Evolutionary conservation across 2,797 vertebrate species (phyloP).

Genomic region (Nannoperca obscura): DNA sequence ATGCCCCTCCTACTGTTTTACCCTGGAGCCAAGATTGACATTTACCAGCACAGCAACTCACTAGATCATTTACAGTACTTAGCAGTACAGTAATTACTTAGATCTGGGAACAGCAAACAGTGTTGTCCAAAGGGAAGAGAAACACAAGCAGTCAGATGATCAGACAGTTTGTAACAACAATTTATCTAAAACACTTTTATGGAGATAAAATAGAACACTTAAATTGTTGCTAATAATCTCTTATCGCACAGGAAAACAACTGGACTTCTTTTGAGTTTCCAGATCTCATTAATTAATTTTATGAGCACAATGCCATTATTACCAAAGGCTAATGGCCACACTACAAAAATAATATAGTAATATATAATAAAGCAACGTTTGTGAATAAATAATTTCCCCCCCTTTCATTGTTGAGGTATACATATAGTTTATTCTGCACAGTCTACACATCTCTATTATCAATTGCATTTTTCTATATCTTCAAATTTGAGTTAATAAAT

Average conservation of each 20-base stretch:
- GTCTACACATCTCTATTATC: not conserved
- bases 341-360: not conserved
- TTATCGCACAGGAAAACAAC: not conserved
- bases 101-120: not conserved
- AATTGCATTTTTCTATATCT: not conserved
- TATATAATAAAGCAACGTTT: too few relatives aligned
- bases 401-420: not conserved
- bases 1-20: conserved; percentile 1
- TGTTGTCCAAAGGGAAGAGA: not conserved
- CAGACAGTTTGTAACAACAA: not conserved
- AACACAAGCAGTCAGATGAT: not conserved
- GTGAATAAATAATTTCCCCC: not conserved
- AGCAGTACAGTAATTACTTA: not conserved
- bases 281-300: not conserved
- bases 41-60: not conserved
- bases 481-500: not conserved
- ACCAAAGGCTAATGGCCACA: not conserved
- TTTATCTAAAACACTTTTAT: not conserved
- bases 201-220: not conserved
- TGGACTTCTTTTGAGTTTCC: not conserved
- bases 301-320: not conserved
- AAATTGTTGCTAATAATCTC: not conserved
- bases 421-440: too few relatives aligned
- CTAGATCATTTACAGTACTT: not conserved
- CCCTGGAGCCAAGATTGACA: not conserved